phyloP scores from a whole-genome alignment of 2,888 invertebrate genomes.

The Drosophila affinis region DNA sequence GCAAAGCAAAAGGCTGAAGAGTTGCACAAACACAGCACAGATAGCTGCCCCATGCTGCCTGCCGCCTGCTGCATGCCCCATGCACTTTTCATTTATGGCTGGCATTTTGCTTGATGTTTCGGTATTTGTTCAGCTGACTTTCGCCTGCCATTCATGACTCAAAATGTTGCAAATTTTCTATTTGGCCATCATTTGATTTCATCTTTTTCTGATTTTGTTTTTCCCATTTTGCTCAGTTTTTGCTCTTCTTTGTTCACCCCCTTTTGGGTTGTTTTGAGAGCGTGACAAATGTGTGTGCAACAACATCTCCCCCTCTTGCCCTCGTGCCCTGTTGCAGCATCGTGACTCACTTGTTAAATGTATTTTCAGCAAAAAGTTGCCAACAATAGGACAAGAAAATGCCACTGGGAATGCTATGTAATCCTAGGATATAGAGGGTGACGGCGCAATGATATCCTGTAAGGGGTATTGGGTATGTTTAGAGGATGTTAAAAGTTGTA shows the following conservation, averaged over 20 bases:
- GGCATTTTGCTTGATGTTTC: not conserved
- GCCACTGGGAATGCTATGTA: not conserved
- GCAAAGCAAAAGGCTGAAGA: conserved; percentile 22
- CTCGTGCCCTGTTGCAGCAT: conserved; percentile 1
- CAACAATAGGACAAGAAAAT: conserved; percentile 17
- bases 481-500: no score
- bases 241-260: conserved; percentile 22
- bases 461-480: not conserved
- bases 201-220: conserved; percentile 13
- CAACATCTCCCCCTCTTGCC: not conserved
- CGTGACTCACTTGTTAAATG: conserved; percentile 47
- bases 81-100: conserved; percentile 13
- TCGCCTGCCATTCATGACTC: conserved; percentile 32
- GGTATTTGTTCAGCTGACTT: conserved; percentile 22
- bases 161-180: conserved; percentile 41
- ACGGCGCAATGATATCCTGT: not conserved
- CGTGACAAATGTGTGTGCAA: conserved; percentile 47
- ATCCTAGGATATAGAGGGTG: not conserved
- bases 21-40: conserved; percentile 36
- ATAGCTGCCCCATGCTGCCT: not conserved
- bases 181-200: conserved; percentile 32
- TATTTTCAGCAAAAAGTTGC: conserved; percentile 46
- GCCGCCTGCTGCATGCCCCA: no score
- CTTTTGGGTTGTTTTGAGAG: conserved; percentile 34
- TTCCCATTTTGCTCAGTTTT: conserved; percentile 5